Evolutionary conservation across 1,140 invertebrate species (phyloP).

Genomic region (Branchinecta lynchi): DNA sequence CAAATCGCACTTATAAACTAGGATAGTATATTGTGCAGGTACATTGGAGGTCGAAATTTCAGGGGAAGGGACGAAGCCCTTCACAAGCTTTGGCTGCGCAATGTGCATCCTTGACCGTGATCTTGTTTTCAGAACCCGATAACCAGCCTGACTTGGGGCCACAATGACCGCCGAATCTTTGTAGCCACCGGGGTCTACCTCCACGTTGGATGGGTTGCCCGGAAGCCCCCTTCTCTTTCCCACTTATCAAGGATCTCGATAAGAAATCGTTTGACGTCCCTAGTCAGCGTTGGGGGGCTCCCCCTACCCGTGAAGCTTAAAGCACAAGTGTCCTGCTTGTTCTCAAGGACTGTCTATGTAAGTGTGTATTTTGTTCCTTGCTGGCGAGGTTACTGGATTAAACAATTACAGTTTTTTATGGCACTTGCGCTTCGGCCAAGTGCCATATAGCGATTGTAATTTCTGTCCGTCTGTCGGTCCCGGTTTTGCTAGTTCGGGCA

Average conservation of each 20-base stretch:
- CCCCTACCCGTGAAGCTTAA: constrained; percentile 70
- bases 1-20: too few relatives aligned
- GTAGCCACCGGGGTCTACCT: constrained; percentile 65
- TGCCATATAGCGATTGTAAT: too few relatives aligned
- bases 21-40: too few relatives aligned
- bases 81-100: too few relatives aligned
- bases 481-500: too few relatives aligned
- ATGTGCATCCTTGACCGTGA: not conserved
- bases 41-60: too few relatives aligned
- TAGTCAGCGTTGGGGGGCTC: constrained; percentile 43
- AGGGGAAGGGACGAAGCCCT: too few relatives aligned
- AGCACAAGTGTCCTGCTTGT: constrained; percentile 67
- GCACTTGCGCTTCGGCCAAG: too few relatives aligned
- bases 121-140: constrained; percentile 47
- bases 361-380: constrained; percentile 25
- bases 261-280: constrained; percentile 40
- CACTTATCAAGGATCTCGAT: constrained; percentile 60
- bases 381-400: too few relatives aligned
- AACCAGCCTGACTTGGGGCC: constrained; percentile 89
- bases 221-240: constrained; percentile 73
- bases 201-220: constrained; percentile 75
- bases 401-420: too few relatives aligned
- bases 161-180: constrained; percentile 86
- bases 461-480: too few relatives aligned
- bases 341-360: constrained; percentile 88